Base-by-base conservation (phyloP, 2,888 invertebrate genomes). In the Cosmopolites sordidus region DNA sequence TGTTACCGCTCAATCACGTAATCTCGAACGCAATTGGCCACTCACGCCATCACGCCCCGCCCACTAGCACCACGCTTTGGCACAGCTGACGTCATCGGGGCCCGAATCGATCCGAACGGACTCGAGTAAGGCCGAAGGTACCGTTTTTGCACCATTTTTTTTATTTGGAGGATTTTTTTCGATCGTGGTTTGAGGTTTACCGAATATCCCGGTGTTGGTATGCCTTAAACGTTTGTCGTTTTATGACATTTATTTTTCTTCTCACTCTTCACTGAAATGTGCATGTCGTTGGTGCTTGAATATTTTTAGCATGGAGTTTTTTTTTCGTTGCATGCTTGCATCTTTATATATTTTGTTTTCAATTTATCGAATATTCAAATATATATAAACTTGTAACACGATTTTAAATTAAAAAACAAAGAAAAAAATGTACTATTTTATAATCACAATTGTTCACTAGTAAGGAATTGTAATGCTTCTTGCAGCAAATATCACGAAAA, bases 51-150 rank as follows among this genome's bases (percentile, higher is more conserved):
- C 58, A 58, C 58, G 51, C 54, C 54, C 51, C 50, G 47, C 48
- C 50, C 58, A 53, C 56, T 53, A 43, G 56, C 56, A 56, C 56
- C 56, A 56, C 58, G 58, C 58, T 58, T 58, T 58, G 58, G 58
- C 58, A 58, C 58, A 45, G 58, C 56, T 56, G 56, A 53, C 52
- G 53, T 50, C 56, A 53, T 56, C 56, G 53, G 53, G 56, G 56
- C 53, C 56, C 53, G 56, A 53, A 56, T 56, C 56, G 52, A 30
- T 46, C 49, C 50, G 43, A 52, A 15, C 18, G 46, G 46, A 49
- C 29, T 22, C 56, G 56, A 53, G 56, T 56, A 56, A 49, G 56
- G 56, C 56, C 56, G 44, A 52, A 56, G 56, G 56, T 56, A 56
- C 56, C 50, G 56, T 56, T 56, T 40, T 50, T 53, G 56, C 56